These are phyloP conservation scores for Amphiprion ocellaris DNA, from an alignment of 2,113 vertebrate genomes.

Conservation along the genomic window DNA sequence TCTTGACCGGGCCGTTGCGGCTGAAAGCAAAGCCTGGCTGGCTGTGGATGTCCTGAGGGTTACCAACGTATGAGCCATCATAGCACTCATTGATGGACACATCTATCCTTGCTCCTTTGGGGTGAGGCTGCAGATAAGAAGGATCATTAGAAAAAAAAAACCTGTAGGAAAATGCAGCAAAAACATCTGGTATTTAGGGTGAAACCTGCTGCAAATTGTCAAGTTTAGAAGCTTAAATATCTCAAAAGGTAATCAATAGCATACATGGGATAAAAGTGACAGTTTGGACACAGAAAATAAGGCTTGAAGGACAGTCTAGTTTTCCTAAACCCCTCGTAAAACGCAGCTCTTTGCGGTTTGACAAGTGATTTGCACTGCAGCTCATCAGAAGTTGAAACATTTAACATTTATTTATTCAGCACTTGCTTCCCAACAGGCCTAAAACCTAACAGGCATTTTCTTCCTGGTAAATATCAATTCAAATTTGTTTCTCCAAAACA, in stretches of 20 bases:
- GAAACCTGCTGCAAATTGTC: neutral
- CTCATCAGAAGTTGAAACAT: neutral
- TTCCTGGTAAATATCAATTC: too few relatives aligned
- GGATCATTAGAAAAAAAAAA: neutral
- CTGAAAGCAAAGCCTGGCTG: conserved; percentile 99
- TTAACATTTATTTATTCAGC: neutral
- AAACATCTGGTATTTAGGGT: neutral
- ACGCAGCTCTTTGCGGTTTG: neutral
- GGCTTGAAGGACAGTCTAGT: too few relatives aligned
- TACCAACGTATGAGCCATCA: conserved; percentile 97
- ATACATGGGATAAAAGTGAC: neutral
- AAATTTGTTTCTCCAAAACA: neutral
- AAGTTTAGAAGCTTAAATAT: neutral
- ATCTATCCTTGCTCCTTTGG: conserved; percentile 98
- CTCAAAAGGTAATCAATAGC: too few relatives aligned
- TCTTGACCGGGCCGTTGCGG: conserved; percentile 97
- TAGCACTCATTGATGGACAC: conserved; percentile 99
- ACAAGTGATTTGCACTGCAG: neutral
- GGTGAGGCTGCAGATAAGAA: conserved; percentile 90
- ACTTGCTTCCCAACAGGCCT: neutral
- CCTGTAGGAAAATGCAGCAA: neutral
- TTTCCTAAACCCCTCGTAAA: too few relatives aligned
- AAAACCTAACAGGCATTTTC: neutral
- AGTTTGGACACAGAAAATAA: too few relatives aligned
- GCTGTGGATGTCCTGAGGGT: conserved; percentile 99